These are phyloP conservation scores for Oryzaephilus surinamensis DNA, from an alignment of 1,140 invertebrate genomes.

Conservation along the genomic window DNA sequence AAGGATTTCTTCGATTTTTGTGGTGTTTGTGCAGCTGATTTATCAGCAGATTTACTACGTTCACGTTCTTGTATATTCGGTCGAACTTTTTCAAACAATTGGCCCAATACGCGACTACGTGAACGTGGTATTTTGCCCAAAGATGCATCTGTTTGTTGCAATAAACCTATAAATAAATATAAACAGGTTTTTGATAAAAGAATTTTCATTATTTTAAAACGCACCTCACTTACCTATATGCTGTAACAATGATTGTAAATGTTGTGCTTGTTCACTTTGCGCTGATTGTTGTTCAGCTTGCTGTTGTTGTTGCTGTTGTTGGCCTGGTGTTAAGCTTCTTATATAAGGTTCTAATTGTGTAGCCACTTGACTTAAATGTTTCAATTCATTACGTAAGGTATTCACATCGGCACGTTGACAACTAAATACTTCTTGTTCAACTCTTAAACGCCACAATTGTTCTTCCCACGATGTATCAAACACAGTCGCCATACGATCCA, in stretches of 20 bases:
- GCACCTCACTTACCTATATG: constrained; percentile 37
- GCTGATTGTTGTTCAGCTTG: constrained; percentile 32
- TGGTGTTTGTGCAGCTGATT: constrained; percentile 31
- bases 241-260: constrained; percentile 39
- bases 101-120: constrained; percentile 30
- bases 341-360: constrained; percentile 55
- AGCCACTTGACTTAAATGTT: constrained; percentile 52
- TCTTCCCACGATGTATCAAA: constrained; percentile 60
- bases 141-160: constrained; percentile 23
- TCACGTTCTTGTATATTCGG: constrained; percentile 33
- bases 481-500: constrained; percentile 48
- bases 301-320: constrained; percentile 31
- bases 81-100: constrained; percentile 31
- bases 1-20: constrained; percentile 31
- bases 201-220: constrained; percentile 3
- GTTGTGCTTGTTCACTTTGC: constrained; percentile 28
- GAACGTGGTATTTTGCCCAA: constrained; percentile 34
- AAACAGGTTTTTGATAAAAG: not conserved
- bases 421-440: constrained; percentile 52
- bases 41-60: constrained; percentile 41
- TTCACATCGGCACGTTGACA: constrained; percentile 55
- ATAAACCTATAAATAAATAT: constrained; percentile 15
- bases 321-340: constrained; percentile 42
- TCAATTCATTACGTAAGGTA: constrained; percentile 51
- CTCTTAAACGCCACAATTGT: constrained; percentile 53